Evolutionary conservation across 2,888 invertebrate species (phyloP), one percentile per base, ranked within the genome.

Genomic region (Pseudococcus viburni): DNA sequence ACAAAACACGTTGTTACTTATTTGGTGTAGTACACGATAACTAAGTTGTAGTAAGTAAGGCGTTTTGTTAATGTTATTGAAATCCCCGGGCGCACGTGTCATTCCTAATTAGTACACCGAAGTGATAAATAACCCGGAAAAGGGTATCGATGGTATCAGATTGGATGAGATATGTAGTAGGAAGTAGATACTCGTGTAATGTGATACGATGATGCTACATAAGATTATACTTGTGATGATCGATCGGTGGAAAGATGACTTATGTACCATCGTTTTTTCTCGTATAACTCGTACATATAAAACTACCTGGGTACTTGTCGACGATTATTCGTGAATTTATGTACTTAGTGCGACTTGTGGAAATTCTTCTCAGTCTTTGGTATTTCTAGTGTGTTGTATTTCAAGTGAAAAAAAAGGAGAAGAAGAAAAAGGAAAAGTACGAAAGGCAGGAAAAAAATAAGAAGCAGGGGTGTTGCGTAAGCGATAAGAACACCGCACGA

Each of bases 401-500:
- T 51, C 64, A 22, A 64, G 17, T 64, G 9, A 22, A 19, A 64
- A 19, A 26, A 19, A 68, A 68, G 26, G 11, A 68, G 7, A 68
- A 26, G 26, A 26, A 68, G 26, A 68, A 68, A 19, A 68, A 22
- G 68, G 11, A 26, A 15, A 68, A 68, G 68, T 26, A 55, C 55
- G 55, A n/a, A 55, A n/a, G 15, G n/a, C 0, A 55, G 12, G 26
- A 68, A 8, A 26, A 68, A 26, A 68, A 68, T 11, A 22, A 0
- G 68, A 77, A 77, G 77, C n/a, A 17, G 77, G 73, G 22, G 77
- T 77, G 42, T 42, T 39, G n/a, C 17, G 42, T n/a, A 15, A 33
- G 77, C 77, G 77, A 42, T 77, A 77, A 77, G 26, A 68, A 68
- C 22, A 26, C 55, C n/a, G n/a, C 68, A 15, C 68, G 68, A 68